Evolutionary conservation across 2,797 vertebrate genomes (phyloP).

Genomic region (Anguilla anguilla): DNA sequence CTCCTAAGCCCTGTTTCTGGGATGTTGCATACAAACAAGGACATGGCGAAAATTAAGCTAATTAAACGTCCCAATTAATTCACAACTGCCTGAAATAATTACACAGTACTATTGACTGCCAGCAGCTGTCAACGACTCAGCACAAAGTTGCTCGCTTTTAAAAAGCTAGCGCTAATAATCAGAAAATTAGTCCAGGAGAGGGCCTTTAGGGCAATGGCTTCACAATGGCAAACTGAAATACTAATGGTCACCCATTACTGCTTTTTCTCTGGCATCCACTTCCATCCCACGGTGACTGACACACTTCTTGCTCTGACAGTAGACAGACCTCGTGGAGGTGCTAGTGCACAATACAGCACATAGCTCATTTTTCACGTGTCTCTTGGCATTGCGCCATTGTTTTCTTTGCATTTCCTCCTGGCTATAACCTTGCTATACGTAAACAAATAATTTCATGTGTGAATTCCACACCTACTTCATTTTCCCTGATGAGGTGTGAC

Average conservation of each 20-base stretch:
- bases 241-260: neutral
- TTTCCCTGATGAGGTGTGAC: neutral
- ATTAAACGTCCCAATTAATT: neutral
- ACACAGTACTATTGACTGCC: neutral
- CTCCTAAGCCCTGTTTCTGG: neutral
- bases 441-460: neutral
- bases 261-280: neutral
- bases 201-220: neutral
- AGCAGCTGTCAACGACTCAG: neutral
- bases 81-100: neutral
- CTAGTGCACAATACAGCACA: neutral
- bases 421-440: neutral
- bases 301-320: neutral
- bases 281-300: neutral
- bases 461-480: neutral
- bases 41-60: too few species aligned
- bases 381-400: neutral
- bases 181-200: neutral
- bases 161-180: neutral
- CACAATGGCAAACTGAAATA: neutral
- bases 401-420: neutral
- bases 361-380: neutral
- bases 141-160: neutral
- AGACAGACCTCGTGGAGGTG: neutral
- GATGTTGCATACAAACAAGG: neutral